A percentile compares a stretch with the other conserved stretches of the same genome.
Conservation (phyloP, 1,140 invertebrate species). For the Macrobrachium nipponense region DNA sequence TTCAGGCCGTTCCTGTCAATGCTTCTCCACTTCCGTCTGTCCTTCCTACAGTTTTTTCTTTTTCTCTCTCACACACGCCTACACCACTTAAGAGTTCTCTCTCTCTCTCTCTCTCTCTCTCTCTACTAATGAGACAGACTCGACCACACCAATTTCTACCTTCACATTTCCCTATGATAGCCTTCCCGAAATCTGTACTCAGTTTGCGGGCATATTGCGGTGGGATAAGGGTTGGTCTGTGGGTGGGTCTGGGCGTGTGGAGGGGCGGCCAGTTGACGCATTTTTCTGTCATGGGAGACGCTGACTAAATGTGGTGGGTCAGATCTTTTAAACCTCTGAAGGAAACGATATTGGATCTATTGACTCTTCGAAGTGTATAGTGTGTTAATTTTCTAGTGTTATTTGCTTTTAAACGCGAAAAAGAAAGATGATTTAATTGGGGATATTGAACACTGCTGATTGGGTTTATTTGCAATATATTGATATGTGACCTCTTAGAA, state of each 20-base stretch:
- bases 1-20: neutral
- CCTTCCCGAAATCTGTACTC: neutral
- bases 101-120: neutral
- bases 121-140: neutral
- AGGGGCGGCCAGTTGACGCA: conserved; percentile 22
- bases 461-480: no score
- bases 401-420: no score
- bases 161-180: neutral
- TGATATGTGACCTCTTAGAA: no score
- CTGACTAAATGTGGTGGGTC: conserved; percentile 27
- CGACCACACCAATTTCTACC: neutral
- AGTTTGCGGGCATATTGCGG: conserved; percentile 16
- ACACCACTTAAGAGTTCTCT: neutral
- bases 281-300: conserved; percentile 38
- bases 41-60: conserved; percentile 7
- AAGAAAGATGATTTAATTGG: no score
- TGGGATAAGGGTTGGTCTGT: conserved; percentile 11
- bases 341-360: no score
- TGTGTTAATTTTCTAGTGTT: no score
- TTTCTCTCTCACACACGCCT: neutral
- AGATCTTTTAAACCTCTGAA: neutral
- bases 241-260: conserved; percentile 26
- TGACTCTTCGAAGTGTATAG: no score
- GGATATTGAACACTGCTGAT: no score
- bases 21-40: neutral